Base-by-base conservation (phyloP, 2,888 invertebrate species). In the Acleris emargana region DNA sequence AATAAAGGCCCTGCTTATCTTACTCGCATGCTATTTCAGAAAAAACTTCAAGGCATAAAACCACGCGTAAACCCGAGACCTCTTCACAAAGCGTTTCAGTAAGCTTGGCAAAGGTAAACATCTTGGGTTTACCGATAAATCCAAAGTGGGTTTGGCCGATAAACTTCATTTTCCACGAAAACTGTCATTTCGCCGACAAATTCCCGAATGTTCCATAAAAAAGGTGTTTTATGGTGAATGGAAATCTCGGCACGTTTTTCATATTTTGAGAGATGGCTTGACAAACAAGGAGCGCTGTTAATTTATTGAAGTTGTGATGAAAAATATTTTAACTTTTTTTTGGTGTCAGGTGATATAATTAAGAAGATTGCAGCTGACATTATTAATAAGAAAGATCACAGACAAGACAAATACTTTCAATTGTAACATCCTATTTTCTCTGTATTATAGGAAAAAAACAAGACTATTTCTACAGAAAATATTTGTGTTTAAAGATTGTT, bases 231-330 rank as follows among this genome's bases (percentile, higher is more conserved):
- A 84, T 72, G 79, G 71, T 69, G 68, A 50, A 64, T 50, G 61
- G 59, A 58, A 67, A 67, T 67, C 73, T 72, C 73, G 69, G 68
- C 68, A 70, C 76, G 69, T 76, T 72, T 67, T 80, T 80, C 84
- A 86, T 84, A 84, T 86, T 86, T 87, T 83, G 76, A 78, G 67
- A 71, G 69, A 67, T 57, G 32, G 22, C 54, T 72, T 79, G 81
- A 76, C 82, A 81, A 86, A 87, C 77, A 76, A 77, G 74, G 72
- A 72, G 2, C 3, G 11, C 18, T 11, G 28, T 54, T 49, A 43
- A 22, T 17, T 25, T 25, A 32, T 20, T n/a, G 25, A 49, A 47
- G 25, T 60, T 38, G 38, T 25, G 47, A 32, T 17, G 13, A 28
- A 17, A 28, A 38, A 11, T n/a, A 28, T 1, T 3, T 51, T 17